Evolutionary conservation across 2,113 vertebrate genomes (phyloP).

Genomic region (Martes martes): DNA sequence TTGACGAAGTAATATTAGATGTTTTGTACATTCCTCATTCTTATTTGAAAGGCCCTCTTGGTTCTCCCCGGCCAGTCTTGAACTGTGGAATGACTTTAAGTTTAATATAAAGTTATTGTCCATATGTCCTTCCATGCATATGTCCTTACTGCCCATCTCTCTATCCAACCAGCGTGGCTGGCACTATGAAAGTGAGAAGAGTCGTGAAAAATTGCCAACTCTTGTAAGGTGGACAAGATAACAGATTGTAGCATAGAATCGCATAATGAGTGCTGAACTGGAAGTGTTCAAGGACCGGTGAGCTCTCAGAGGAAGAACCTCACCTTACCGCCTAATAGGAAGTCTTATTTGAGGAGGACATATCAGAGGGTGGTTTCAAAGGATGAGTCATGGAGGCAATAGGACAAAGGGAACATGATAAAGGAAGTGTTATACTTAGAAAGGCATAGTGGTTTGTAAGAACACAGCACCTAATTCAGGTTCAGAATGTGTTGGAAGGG

Average conservation of each 20-base stretch:
- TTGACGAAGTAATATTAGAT: not conserved
- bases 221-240: not conserved
- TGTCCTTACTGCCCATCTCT: not conserved
- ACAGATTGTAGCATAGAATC: not conserved
- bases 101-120: not conserved
- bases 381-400: not conserved
- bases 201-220: not conserved
- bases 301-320: not conserved
- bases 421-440: not conserved
- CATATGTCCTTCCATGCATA: not conserved
- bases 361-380: not conserved
- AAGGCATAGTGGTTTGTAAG: not conserved
- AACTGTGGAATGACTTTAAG: not conserved
- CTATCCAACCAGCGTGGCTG: not conserved
- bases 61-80: not conserved
- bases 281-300: not conserved
- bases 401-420: not conserved
- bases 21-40: not conserved
- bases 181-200: not conserved
- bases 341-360: not conserved
- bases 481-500: not conserved
- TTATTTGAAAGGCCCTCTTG: not conserved
- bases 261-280: not conserved
- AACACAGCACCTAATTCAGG: not conserved
- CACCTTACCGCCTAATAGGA: not conserved